A percentile compares a stretch with the other conserved stretches of the same genome.
Evolutionary conservation across 2,113 vertebrate genomes (phyloP).

Genomic region (Puntigrus tetrazona): DNA sequence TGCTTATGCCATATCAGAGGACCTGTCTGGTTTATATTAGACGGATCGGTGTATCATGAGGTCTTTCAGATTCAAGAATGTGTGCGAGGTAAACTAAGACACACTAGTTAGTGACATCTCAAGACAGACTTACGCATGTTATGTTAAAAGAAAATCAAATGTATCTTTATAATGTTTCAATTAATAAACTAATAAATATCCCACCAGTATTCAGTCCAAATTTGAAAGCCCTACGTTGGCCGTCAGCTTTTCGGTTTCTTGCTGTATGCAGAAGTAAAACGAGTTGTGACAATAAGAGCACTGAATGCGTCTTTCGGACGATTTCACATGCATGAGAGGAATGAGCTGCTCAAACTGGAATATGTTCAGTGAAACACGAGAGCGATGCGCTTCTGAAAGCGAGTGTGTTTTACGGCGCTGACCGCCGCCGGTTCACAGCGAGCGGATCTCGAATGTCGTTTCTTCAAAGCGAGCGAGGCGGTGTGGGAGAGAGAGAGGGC

Average conservation of each 20-base stretch:
- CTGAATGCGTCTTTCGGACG: not conserved
- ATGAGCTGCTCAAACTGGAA: not conserved
- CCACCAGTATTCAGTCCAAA: not conserved
- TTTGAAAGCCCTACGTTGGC: not conserved
- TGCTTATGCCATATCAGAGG: not conserved
- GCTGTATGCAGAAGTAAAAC: not conserved
- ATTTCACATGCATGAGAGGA: not conserved
- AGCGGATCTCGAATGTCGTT: constrained; percentile 74
- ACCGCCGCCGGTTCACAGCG: constrained; percentile 51
- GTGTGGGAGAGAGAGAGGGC: constrained; percentile 61
- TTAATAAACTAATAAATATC: not conserved
- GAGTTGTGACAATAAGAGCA: not conserved
- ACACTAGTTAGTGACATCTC: too few species aligned
- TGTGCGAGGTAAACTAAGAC: too few species aligned
- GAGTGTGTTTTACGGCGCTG: constrained; percentile 58
- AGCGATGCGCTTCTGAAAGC: not conserved
- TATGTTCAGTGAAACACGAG: constrained; percentile 18
- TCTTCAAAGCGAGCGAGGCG: constrained; percentile 75
- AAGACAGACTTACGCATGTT: too few species aligned
- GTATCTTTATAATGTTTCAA: too few species aligned
- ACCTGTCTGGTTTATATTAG: not conserved
- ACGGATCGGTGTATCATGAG: not conserved
- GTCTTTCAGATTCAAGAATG: not conserved
- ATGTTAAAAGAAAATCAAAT: too few species aligned
- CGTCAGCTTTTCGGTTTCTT: not conserved